Conservation (phyloP, 64 coral and sea anemone species). For the Dendronephthya gigantea region DNA sequence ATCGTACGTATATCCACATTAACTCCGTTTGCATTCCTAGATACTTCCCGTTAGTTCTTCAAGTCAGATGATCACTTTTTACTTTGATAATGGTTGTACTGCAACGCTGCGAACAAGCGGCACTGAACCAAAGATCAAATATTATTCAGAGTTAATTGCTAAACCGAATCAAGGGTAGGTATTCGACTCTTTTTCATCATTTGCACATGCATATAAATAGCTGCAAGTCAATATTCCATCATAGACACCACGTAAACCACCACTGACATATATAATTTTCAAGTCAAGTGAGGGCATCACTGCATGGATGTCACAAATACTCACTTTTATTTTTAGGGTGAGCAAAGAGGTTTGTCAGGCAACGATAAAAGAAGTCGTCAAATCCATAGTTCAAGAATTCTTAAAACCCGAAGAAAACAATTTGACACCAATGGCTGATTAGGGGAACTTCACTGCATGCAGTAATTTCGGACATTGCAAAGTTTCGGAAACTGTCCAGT, state of each 20-base stretch:
- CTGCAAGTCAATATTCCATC: no score
- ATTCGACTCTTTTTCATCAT: no score
- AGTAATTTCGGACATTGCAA: no score
- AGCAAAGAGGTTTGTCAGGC: neutral
- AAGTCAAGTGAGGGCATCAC: no score
- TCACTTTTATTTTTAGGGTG: neutral
- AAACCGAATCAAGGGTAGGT: slow-evolving; percentile 67
- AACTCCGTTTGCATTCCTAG: slow-evolving; percentile 15
- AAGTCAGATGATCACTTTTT: slow-evolving; percentile 96
- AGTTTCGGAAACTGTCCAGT: no score
- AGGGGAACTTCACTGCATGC: no score
- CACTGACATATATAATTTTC: neutral
- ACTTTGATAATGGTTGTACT: slow-evolving; percentile 87
- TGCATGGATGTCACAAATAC: no score
- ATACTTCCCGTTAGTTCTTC: slow-evolving; percentile 77
- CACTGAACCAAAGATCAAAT: slow-evolving; percentile 97
- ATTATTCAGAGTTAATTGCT: slow-evolving; percentile 80
- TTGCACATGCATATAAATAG: no score
- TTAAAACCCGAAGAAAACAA: neutral
- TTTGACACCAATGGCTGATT: neutral
- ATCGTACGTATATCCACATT: no score
- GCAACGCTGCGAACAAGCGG: slow-evolving; percentile 89
- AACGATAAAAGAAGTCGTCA: neutral
- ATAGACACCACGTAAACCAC: no score
- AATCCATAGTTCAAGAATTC: neutral